Conservation (phyloP, 2,888 invertebrate species). For the Ormyrus rosae region DNA sequence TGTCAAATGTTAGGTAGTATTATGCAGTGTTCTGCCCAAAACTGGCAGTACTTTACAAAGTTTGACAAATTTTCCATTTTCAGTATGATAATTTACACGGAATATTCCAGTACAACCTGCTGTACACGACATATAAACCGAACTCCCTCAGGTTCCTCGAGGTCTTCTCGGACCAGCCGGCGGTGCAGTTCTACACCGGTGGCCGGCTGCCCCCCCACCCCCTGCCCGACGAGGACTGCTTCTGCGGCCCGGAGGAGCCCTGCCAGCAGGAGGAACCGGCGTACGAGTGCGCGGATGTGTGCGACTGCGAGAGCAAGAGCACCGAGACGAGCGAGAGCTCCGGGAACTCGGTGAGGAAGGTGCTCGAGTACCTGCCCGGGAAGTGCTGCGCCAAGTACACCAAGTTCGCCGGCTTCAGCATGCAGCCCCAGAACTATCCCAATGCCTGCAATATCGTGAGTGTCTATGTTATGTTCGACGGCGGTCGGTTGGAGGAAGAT, state of each 20-base stretch:
- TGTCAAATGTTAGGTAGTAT: too few relatives aligned
- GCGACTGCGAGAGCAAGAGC: conserved; percentile 37
- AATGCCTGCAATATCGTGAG: conserved; percentile 89
- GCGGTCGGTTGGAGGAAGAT: too few relatives aligned
- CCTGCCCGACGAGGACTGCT: not conserved
- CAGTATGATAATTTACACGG: too few relatives aligned
- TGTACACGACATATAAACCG: too few relatives aligned
- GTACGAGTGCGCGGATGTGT: conserved; percentile 10
- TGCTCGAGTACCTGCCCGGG: conserved; percentile 77
- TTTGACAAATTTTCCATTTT: too few relatives aligned
- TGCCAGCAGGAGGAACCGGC: too few relatives aligned
- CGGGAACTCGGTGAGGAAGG: too few relatives aligned
- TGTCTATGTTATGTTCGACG: not conserved
- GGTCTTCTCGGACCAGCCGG: conserved; percentile 90
- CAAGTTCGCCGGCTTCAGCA: conserved; percentile 87
- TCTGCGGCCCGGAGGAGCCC: not conserved
- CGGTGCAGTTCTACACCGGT: conserved; percentile 90
- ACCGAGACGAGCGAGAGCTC: not conserved
- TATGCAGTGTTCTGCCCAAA: too few relatives aligned
- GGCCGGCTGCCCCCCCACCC: conserved; percentile 61
- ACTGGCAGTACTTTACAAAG: too few relatives aligned
- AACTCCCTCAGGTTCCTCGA: conserved; percentile 81
- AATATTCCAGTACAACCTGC: too few relatives aligned
- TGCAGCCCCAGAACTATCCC: conserved; percentile 94
- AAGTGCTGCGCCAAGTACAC: conserved; percentile 83